Percentiles rank a stretch among this genome's conserved stretches.
These are phyloP conservation scores for Morone saxatilis DNA, from an alignment of 2,113 vertebrate species.

Conservation along the genomic window DNA sequence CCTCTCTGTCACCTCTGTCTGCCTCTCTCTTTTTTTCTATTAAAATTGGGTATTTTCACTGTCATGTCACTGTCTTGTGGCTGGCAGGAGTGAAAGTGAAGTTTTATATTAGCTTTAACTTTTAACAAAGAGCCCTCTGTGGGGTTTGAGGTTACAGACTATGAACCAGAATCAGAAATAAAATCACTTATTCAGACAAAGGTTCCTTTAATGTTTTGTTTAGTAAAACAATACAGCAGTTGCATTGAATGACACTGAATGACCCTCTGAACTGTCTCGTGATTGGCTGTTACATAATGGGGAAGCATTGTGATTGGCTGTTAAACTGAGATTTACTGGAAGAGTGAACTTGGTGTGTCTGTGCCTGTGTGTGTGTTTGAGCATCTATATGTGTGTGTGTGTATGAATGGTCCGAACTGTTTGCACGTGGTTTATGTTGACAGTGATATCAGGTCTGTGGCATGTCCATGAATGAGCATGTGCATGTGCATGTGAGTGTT, in stretches of 20 bases:
- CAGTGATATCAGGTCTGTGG: constrained; percentile 43
- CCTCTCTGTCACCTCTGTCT: constrained; percentile 8
- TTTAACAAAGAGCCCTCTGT: not conserved
- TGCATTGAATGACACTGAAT: constrained; percentile 21
- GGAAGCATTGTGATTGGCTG: constrained; percentile 61
- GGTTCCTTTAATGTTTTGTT: not conserved
- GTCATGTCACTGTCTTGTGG: not conserved
- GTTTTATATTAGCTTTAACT: not conserved
- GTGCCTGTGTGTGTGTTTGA: not conserved
- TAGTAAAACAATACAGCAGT: not conserved
- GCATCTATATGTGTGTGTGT: constrained; percentile 12
- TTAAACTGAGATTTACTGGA: constrained; percentile 25
- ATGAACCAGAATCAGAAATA: not conserved
- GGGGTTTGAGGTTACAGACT: not conserved
- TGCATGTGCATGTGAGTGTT: constrained; percentile 19
- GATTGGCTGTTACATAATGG: constrained; percentile 68
- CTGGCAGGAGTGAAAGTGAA: not conserved
- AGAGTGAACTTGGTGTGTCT: constrained; percentile 22
- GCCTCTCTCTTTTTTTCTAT: not conserved
- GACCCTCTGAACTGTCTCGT: constrained; percentile 28
- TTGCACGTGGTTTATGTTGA: constrained; percentile 52
- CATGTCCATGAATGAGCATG: not conserved
- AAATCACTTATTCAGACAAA: not conserved
- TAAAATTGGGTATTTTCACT: not conserved
- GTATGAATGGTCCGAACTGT: constrained; percentile 12